Percentiles rank a stretch among this genome's conserved stretches.
phyloP scores from a whole-genome alignment of 2,113 vertebrate species.

The Sorex araneus region DNA sequence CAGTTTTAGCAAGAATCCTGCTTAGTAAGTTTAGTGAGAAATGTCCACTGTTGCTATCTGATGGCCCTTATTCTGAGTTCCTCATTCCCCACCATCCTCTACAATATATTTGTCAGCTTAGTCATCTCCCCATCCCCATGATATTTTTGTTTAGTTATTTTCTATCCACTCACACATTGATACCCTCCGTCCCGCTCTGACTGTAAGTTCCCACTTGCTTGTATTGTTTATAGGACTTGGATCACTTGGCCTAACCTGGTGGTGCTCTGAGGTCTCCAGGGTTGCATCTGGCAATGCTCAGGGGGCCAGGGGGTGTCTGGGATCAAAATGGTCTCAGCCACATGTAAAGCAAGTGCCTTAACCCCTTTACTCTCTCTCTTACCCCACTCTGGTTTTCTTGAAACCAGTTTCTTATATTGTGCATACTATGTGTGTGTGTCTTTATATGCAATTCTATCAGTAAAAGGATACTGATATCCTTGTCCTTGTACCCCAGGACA shows the following conservation, averaged over 20 bases:
- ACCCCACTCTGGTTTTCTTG: not conserved
- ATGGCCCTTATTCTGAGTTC: not conserved
- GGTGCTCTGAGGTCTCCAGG: not conserved
- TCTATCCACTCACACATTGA: not conserved
- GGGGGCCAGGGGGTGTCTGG: too few species aligned
- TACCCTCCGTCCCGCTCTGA: not conserved
- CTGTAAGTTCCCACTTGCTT: not conserved
- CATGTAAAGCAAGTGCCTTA: not conserved
- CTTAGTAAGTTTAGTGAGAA: slow-evolving; percentile 15
- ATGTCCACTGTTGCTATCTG: not conserved
- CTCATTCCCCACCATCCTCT: not conserved
- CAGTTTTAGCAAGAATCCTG: not conserved
- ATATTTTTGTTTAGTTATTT: not conserved
- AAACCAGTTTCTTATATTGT: not conserved
- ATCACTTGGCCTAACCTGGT: too few species aligned
- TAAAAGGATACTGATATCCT: too few species aligned
- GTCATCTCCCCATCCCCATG: not conserved
- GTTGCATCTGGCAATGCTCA: too few species aligned
- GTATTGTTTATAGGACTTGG: not conserved
- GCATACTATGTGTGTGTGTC: not conserved
- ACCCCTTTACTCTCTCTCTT: not conserved
- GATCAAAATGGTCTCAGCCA: not conserved
- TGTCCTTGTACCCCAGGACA: too few species aligned
- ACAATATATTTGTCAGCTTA: not conserved
- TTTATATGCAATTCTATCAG: not conserved